A percentile compares a stretch with the other conserved stretches of the same genome.
Evolutionary conservation across 2,888 invertebrate genomes (phyloP).

Genomic region (Plagiodera versicolora): DNA sequence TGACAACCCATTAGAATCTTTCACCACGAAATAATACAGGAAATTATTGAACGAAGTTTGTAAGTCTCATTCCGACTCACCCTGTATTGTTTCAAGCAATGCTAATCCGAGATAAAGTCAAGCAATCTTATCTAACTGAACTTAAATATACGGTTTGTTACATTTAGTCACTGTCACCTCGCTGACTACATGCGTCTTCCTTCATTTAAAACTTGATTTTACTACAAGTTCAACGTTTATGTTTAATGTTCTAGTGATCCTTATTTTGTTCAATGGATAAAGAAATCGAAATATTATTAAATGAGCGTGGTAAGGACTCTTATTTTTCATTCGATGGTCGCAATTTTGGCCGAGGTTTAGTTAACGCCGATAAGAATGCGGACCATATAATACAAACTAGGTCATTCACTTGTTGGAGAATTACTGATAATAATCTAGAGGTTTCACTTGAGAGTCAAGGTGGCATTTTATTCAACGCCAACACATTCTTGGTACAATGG

Average conservation of each 20-base stretch:
- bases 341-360: background rate
- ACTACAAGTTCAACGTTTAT: background rate
- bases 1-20: too few species aligned
- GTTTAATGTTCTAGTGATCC: background rate
- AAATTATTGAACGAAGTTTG: too few species aligned
- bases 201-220: too few species aligned
- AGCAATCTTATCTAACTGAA: too few species aligned
- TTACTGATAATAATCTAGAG: conserved; percentile 27
- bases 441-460: conserved; percentile 15
- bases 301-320: background rate
- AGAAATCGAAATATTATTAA: background rate
- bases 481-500: conserved; percentile 39
- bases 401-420: conserved; percentile 31
- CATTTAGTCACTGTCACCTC: too few species aligned
- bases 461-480: conserved; percentile 32
- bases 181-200: too few species aligned
- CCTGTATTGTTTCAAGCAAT: too few species aligned
- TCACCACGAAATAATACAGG: too few species aligned
- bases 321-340: background rate
- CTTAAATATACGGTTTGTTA: too few species aligned
- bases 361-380: background rate
- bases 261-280: background rate
- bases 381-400: background rate
- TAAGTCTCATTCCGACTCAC: too few species aligned
- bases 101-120: too few species aligned